These are phyloP conservation scores for Bugulina stolonifera DNA, from an alignment of 2,888 invertebrate species.

Conservation along the genomic window DNA sequence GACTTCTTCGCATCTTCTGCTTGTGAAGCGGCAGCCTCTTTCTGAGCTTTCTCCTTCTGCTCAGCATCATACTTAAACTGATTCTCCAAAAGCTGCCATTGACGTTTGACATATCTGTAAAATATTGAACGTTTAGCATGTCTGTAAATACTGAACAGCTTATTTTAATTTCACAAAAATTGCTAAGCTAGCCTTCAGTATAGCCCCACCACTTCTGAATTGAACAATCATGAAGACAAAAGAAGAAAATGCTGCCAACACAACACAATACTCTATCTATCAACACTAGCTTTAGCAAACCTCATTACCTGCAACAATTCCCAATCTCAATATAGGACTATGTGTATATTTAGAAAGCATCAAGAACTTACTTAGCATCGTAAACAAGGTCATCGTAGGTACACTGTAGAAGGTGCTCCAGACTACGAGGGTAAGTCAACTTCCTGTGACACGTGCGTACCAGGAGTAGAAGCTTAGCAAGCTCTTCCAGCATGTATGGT, in stretches of 20 bases:
- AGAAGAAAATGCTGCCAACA: too few relatives aligned
- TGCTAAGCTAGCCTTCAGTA: too few relatives aligned
- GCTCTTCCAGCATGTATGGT: conserved; percentile 10
- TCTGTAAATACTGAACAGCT: too few relatives aligned
- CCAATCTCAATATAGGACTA: too few relatives aligned
- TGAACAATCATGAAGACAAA: too few relatives aligned
- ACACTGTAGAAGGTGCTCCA: conserved; percentile 9
- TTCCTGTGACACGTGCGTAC: not conserved
- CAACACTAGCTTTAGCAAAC: too few relatives aligned
- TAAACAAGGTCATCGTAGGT: conserved; percentile 17
- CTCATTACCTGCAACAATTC: too few relatives aligned
- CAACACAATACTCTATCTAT: too few relatives aligned
- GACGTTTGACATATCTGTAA: conserved; percentile 12
- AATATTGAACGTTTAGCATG: too few relatives aligned
- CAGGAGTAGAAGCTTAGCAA: not conserved
- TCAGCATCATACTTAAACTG: conserved; percentile 18
- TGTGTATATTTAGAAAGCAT: too few relatives aligned
- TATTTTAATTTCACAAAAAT: too few relatives aligned
- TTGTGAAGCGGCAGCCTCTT: not conserved
- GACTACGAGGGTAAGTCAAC: conserved; percentile 12
- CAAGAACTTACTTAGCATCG: conserved; percentile 18
- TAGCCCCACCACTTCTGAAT: too few relatives aligned
- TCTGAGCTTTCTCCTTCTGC: conserved; percentile 16
- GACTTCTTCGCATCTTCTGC: conserved; percentile 13
- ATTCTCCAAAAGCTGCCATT: conserved; percentile 22